Conservation (phyloP, 2,113 vertebrate genomes). For the Mobula hypostoma region DNA sequence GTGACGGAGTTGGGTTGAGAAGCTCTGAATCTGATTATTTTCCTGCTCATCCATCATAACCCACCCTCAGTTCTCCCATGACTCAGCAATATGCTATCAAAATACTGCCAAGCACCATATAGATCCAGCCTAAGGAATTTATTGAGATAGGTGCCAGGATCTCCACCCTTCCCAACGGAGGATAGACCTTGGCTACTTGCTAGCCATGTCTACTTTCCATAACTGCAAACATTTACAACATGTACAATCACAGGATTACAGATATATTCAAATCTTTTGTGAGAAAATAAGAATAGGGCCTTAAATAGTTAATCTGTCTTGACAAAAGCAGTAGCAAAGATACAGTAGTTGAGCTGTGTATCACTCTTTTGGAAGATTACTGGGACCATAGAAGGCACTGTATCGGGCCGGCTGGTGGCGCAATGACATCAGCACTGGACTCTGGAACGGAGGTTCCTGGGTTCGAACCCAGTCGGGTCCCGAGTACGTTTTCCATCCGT, state of each 20-base stretch:
- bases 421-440: too few relatives aligned
- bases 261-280: not conserved
- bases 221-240: not conserved
- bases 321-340: not conserved
- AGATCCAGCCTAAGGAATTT: not conserved
- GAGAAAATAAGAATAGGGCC: not conserved
- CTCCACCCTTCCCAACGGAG: not conserved
- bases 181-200: not conserved
- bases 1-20: not conserved
- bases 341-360: not conserved
- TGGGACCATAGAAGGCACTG: not conserved
- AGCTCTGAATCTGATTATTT: not conserved
- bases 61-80: too few relatives aligned
- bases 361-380: not conserved
- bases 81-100: not conserved
- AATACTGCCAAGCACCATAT: not conserved
- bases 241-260: not conserved
- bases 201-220: not conserved
- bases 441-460: too few relatives aligned
- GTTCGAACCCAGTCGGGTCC: too few relatives aligned
- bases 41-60: not conserved
- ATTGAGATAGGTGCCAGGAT: too few relatives aligned
- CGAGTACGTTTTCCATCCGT: too few relatives aligned
- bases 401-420: too few relatives aligned
- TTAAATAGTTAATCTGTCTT: not conserved